Base-by-base conservation (phyloP, 2,888 invertebrate species). In the Acanthacorydalis orientalis region DNA sequence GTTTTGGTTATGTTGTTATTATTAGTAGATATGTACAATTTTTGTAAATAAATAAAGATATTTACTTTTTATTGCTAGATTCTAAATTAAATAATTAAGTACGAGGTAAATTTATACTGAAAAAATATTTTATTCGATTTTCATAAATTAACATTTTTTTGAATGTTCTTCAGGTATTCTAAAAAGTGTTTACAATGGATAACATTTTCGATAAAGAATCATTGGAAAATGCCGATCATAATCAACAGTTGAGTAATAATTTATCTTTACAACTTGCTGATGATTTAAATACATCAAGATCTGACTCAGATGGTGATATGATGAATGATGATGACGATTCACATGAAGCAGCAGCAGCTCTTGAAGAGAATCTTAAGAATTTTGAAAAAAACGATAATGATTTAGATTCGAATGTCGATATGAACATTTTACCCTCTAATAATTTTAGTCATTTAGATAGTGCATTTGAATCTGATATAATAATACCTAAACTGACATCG, bases 401-500 rank as follows among this genome's bases (percentile, higher is more conserved):
- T 12, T 12, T 33, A n/a, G 38, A 37, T 16, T 38, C 14, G 31
- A 42, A 42, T 42, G 10, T 42, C 9, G 42, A 42, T 15, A 15
- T 31, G 31, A 23, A 23, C 23, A 23, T 23, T 14, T 41, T 41
- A 41, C n/a, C 38, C 12, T n/a, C 38, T n/a, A 38, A n/a, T 38
- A 12, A 23, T 32, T 47, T 44, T 9, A 47, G 45, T 10, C 40
- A 49, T 42, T 31, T 43, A 38, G 49, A 55, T 37, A 43, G 48
- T 41, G 51, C 59, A 49, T 51, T 63, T 35, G 59, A 54, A 23
- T 51, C 55, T 10, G 61, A 64, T 52, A 63, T 65, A 47, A 63
- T 63, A 45, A 53, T 65, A 51, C 64, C 65, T 2, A 60, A 64
- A 55, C 58, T 59, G 14, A 56, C 63, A 4, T 32, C 44, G 32